Evolutionary conservation across 2,888 invertebrate species (phyloP), one percentile per base, ranked within the genome.

Genomic region (Heliconius charithonia): DNA sequence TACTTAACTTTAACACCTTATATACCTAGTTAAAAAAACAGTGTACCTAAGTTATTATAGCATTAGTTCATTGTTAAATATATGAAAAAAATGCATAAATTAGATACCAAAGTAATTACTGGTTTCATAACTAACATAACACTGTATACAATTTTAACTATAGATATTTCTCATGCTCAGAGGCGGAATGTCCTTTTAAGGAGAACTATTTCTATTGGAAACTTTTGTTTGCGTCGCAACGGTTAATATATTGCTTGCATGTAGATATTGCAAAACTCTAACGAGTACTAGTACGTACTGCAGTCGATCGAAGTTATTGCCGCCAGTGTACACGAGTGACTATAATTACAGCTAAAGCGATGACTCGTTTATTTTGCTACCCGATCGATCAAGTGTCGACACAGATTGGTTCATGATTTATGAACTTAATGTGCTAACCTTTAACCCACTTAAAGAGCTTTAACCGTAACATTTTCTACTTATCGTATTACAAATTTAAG

Each of bases 181-280:
- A 86, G 83, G 85, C 85, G 86, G 87, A 86, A 87, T 84, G 86
- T 87, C 93, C 92, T 87, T 92, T 88, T 91, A 93, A 86, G 91
- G 92, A 84, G 86, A 87, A 86, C 85, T 86, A 90, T 90, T 91
- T 89, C 90, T 89, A 90, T 90, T 88, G 90, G 89, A 90, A 87
- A 91, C 91, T 92, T 93, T 92, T 92, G 92, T 92, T 87, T 87
- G 86, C 88, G 89, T 88, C 87, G 93, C 93, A 93, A 93, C 93
- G 88, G 92, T 86, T 88, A 92, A 92, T 93, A 91, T 90, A 92
- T 92, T 91, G 90, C 89, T 63, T 86, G 86, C 27, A 72, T 72
- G 79, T 62, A 77, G 75, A 75, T 75, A 86, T 88, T 87, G 85
- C 89, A 84, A 87, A 90, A 89, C 90, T 88, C 88, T 92, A 92